Evolutionary conservation across 2,113 vertebrate genomes (phyloP).

Genomic region (Lasiurus cinereus): DNA sequence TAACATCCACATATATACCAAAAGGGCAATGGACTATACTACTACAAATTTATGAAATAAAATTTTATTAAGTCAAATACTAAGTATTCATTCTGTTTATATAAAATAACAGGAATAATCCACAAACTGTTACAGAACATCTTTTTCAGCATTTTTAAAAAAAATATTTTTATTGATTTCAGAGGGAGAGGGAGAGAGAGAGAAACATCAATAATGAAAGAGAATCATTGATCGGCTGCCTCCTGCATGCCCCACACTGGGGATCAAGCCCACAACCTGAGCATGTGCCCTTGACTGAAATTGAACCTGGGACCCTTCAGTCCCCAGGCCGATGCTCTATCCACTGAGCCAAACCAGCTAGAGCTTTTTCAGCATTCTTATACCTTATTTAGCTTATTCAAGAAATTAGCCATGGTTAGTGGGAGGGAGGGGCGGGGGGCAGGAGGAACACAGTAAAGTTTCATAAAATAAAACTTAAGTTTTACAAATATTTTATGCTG

Average conservation of each 20-base stretch:
- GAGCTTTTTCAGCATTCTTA: constrained; percentile 5
- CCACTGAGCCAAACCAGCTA: too few relatives aligned
- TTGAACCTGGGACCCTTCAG: too few relatives aligned
- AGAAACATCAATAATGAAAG: too few relatives aligned
- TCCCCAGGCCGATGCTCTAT: too few relatives aligned
- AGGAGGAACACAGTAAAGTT: background rate
- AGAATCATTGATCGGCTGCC: too few relatives aligned
- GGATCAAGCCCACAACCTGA: too few relatives aligned
- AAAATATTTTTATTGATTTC: too few relatives aligned
- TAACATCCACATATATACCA: background rate
- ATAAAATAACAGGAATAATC: background rate
- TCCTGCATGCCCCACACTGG: too few relatives aligned
- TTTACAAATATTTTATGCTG: constrained; percentile 23
- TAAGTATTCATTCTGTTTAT: background rate
- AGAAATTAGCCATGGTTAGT: background rate
- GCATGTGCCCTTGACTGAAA: too few relatives aligned
- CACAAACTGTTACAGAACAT: background rate
- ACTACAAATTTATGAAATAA: background rate
- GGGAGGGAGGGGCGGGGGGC: too few relatives aligned
- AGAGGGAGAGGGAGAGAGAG: too few relatives aligned
- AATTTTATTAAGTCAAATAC: constrained; percentile 14
- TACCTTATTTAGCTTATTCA: background rate
- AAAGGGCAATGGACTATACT: background rate
- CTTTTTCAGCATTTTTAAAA: background rate
- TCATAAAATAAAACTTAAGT: background rate